Base-by-base conservation (phyloP, 2,888 invertebrate species). In the Acrobasis suavella region DNA sequence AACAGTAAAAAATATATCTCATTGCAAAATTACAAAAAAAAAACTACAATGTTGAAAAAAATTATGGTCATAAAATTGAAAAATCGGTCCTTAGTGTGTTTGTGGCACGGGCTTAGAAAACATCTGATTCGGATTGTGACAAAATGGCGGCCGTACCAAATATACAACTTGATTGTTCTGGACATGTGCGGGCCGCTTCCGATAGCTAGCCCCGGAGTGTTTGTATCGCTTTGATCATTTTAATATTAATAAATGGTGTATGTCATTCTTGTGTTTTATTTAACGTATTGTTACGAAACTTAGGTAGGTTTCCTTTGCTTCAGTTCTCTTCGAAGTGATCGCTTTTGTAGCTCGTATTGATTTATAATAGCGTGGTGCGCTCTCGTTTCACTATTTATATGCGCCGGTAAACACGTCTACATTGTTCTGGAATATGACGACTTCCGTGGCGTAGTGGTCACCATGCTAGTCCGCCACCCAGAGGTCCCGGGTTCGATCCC, bases 171-270 rank as follows among this genome's bases (percentile, higher is more conserved):
- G 59, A 49, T 64, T 52, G 60, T 62, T 61, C 60, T 68, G 15
- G 38, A 39, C 37, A 42, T 12, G 42, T 56, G 22, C 39, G 16
- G 39, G 9, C 55, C 7, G 55, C 42, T 56, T 56, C 56, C 56
- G 56, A 56, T 15, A 55, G 3, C 14, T 39, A 9, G 10, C 17
- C 38, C 38, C 38, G 58, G 74, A 69, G 69, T 75, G 76, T 64
- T 64, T 79, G 82, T 85, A 75, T 83, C 77, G 84, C 86, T 87
- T 87, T 80, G 82, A 85, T 87, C 80, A 82, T 85, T 78, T 68
- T 73, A 70, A 78, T 82, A 78, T 76, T 81, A 84, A 86, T 89
- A 90, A 89, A 87, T 82, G 87, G 87, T 89, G 87, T 87, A 85
- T 86, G 86, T 82, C 74, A 71, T 65, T 70, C 65, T 56, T 67